Conservation (phyloP, 2,113 vertebrate genomes). For the Colossoma macropomum region DNA sequence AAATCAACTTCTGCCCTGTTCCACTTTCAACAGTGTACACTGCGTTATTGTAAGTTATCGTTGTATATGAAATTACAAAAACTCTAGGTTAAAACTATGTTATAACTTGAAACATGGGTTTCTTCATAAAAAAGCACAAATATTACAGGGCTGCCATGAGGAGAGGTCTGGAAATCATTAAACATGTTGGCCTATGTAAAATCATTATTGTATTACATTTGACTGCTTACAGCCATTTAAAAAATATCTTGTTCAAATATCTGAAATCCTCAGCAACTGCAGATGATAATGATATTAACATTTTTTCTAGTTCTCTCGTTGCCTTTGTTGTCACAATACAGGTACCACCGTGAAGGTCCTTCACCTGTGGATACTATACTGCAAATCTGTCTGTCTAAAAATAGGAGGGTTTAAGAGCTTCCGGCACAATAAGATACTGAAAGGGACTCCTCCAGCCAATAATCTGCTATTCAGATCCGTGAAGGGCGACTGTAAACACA, state of each 20-base stretch:
- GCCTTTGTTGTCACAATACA: neutral
- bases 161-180: no score
- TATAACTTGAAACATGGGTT: no score
- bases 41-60: no score
- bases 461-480: constrained; percentile 8
- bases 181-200: no score
- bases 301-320: neutral
- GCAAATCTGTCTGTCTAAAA: constrained; percentile 53
- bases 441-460: constrained; percentile 20
- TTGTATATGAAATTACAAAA: no score
- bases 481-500: constrained; percentile 38
- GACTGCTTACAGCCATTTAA: no score
- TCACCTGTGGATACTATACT: constrained; percentile 11
- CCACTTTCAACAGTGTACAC: no score
- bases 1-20: no score
- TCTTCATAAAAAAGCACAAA: no score
- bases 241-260: neutral
- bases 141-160: no score
- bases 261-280: neutral
- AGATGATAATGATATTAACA: neutral
- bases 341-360: constrained; percentile 2
- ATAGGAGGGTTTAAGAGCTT: constrained; percentile 52
- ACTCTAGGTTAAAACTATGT: no score
- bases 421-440: constrained; percentile 22
- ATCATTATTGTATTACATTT: no score